Base-by-base conservation (phyloP, 2,888 invertebrate species). In the Steinernema hermaphroditum region DNA sequence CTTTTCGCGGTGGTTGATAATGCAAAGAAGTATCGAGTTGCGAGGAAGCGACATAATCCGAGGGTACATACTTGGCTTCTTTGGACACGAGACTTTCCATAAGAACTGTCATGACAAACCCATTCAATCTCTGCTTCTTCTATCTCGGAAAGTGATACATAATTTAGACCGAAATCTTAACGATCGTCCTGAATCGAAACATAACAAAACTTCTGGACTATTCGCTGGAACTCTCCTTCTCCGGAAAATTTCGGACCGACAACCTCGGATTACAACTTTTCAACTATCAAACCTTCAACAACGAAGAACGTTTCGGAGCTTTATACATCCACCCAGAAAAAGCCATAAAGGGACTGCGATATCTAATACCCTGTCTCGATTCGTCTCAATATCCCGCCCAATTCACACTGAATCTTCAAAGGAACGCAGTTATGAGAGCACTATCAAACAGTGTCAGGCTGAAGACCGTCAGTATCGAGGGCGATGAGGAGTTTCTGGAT, bases 91-190 rank as follows among this genome's bases (percentile, higher is more conserved):
- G n/a, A n/a, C n/a, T n/a, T n/a, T n/a, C n/a, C n/a, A n/a, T n/a
- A n/a, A n/a, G n/a, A n/a, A n/a, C n/a, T n/a, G n/a, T n/a, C n/a
- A n/a, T n/a, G n/a, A n/a, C n/a, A n/a, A n/a, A n/a, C n/a, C n/a
- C n/a, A n/a, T n/a, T n/a, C n/a, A n/a, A n/a, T n/a, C n/a, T n/a
- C n/a, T n/a, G n/a, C n/a, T n/a, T n/a, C n/a, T n/a, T n/a, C n/a
- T n/a, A n/a, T n/a, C n/a, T n/a, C n/a, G n/a, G n/a, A n/a, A n/a
- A n/a, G n/a, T n/a, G n/a, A n/a, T n/a, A n/a, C n/a, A n/a, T n/a
- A n/a, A n/a, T 62, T 62, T 29, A 62, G 62, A 62, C 29, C 12
- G 62, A 62, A 62, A 62, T 62, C 29, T 32, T 62, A 6, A 62
- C 62, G 16, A 62, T 62, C 62, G 62, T 62, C n/a, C 32, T 62